Percentiles rank a stretch among this genome's conserved stretches.
Conservation (phyloP, 1,140 invertebrate species). For the Hormaphis cornu region DNA sequence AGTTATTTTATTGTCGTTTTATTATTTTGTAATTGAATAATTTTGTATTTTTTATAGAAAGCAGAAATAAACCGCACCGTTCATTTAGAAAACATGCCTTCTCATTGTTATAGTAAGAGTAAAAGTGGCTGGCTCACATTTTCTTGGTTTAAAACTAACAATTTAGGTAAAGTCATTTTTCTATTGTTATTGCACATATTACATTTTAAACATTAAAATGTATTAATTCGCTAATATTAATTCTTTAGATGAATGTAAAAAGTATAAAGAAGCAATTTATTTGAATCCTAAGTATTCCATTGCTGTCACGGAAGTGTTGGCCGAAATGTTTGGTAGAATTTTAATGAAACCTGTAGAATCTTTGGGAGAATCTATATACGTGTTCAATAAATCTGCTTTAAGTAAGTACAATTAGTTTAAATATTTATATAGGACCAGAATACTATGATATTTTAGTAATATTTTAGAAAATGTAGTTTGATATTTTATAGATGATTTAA, state of each 20-base stretch:
- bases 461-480: too few species aligned
- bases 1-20: not conserved
- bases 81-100: constrained; percentile 2
- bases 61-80: constrained; percentile 3
- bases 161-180: constrained; percentile 1
- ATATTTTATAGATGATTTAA: too few species aligned
- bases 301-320: not conserved
- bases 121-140: not conserved
- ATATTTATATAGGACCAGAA: not conserved
- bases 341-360: constrained; percentile 3
- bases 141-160: not conserved
- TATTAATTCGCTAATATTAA: too few species aligned
- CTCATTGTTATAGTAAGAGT: not conserved
- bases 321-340: constrained; percentile 7
- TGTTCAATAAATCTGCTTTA: constrained; percentile 17
- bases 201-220: too few species aligned
- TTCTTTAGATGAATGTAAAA: constrained; percentile 17
- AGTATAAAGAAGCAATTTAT: constrained; percentile 5
- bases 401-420: not conserved
- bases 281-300: constrained; percentile 21
- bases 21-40: too few species aligned
- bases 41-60: constrained; percentile 7
- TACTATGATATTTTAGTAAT: not conserved
- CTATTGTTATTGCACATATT: not conserved
- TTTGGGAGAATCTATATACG: constrained; percentile 13